A percentile compares a stretch with the other conserved stretches of the same genome.
These are phyloP conservation scores for Trissonchulus latispiculum DNA, from an alignment of 2,888 invertebrate genomes.

Conservation along the genomic window DNA sequence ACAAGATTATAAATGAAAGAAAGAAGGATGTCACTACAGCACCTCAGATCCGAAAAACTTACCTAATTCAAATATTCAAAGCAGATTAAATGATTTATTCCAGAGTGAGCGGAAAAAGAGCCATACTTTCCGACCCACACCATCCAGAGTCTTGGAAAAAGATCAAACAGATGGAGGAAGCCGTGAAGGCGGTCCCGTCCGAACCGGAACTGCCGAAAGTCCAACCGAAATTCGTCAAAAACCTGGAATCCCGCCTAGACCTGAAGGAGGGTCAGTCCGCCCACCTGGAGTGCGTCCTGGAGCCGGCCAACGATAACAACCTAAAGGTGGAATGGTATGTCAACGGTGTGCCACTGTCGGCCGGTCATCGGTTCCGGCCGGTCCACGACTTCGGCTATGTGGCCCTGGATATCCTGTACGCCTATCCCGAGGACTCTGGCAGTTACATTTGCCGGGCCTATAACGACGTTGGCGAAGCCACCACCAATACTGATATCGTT, in stretches of 20 bases:
- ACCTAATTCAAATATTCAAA: no score
- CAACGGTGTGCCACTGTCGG: constrained; percentile 64
- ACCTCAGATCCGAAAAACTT: no score
- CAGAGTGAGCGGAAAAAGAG: constrained; percentile 75
- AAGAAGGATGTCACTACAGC: no score
- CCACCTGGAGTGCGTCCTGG: constrained; percentile 73
- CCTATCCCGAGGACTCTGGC: constrained; percentile 70
- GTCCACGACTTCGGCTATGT: constrained; percentile 96
- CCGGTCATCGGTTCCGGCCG: constrained; percentile 80
- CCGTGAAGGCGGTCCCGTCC: constrained; percentile 39
- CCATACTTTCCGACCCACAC: constrained; percentile 73
- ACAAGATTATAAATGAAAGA: no score
- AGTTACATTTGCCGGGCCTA: constrained; percentile 46
- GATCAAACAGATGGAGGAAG: constrained; percentile 80
- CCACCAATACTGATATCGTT: constrained; percentile 72
- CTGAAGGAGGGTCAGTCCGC: constrained; percentile 42
- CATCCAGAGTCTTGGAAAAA: constrained; percentile 84
- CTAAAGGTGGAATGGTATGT: constrained; percentile 91
- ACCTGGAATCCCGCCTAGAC: constrained; percentile 68
- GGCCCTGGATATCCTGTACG: constrained; percentile 87
- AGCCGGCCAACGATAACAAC: constrained; percentile 71
- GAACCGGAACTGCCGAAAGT: constrained; percentile 55
- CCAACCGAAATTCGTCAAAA: constrained; percentile 81
- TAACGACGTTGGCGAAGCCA: constrained; percentile 56
- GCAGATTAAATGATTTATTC: no score